Base-by-base conservation (phyloP, 2,888 invertebrate genomes). In the Stenodera caucasica region DNA sequence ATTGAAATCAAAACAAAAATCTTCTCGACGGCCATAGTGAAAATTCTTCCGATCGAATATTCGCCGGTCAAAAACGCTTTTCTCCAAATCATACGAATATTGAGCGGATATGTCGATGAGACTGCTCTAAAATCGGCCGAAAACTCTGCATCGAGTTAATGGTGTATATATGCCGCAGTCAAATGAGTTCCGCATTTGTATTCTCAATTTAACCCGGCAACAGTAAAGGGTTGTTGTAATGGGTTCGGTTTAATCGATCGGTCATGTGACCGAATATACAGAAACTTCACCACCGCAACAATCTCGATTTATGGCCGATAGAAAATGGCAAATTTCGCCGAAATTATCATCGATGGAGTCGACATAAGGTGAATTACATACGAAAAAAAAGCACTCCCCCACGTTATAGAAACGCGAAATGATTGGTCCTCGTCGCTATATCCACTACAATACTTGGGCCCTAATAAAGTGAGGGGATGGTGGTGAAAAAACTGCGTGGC, bases 151-250 rank as follows among this genome's bases (percentile, higher is more conserved):
- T 29, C 51, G 56, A 60, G 60, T 57, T 62, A 63, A 63, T 63
- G 65, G 63, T 54, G 63, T 61, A 64, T 64, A 61, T 58, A 57
- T 53, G 63, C 67, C 65, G 67, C 67, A 67, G 63, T 64, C 65
- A 56, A 65, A 61, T 57, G 60, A 65, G 67, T 65, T 65, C 67
- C 65, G 67, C 64, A 67, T 65, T 66, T 66, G 60, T 67, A 67
- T 67, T 65, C 67, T 64, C 67, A 62, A 67, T 67, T 67, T 67
- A 67, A 65, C 67, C 61, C 51, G 40, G 57, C 59, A 54, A 55
- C 37, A 58, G 62, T 57, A 67, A 67, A 67, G 67, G 67, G 67
- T 66, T 26, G 5, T 26, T 67, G 61, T 65, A 67, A 67, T 65
- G 67, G 65, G 57, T 66, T 66, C 52, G 37, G 61, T 26, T 53